A percentile compares a stretch with the other conserved stretches of the same genome.
Evolutionary conservation across 2,113 vertebrate species (phyloP).

Genomic region (Melanostigma gelatinosum): DNA sequence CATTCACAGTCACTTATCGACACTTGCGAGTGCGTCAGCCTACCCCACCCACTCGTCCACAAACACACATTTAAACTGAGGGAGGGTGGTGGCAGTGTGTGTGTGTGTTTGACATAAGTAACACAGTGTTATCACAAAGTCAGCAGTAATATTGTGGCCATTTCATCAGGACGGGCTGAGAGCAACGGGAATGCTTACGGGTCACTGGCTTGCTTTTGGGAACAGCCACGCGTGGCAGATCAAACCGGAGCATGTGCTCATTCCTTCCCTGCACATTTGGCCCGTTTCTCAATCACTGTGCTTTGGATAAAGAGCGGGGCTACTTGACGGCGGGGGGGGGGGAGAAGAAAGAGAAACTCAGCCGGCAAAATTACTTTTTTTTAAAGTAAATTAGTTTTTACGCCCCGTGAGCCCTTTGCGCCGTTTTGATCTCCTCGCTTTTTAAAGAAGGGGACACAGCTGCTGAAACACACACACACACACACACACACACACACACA

Average conservation of each 20-base stretch:
- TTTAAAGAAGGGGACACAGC: constrained; percentile 64
- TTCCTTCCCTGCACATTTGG: constrained; percentile 43
- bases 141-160: constrained; percentile 73
- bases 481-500: constrained; percentile 35
- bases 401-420: constrained; percentile 66
- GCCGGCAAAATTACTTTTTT: constrained; percentile 49
- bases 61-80: constrained; percentile 20
- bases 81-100: not conserved
- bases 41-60: constrained; percentile 10
- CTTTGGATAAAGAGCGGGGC: constrained; percentile 59
- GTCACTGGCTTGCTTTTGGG: constrained; percentile 60
- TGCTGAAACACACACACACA: constrained; percentile 53
- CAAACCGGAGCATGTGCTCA: constrained; percentile 34
- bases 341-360: constrained; percentile 22
- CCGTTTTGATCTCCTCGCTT: constrained; percentile 57
- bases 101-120: constrained; percentile 44
- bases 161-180: constrained; percentile 71
- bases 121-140: constrained; percentile 79
- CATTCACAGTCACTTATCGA: constrained; percentile 50
- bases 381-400: constrained; percentile 71
- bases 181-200: constrained; percentile 50
- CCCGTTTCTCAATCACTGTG: constrained; percentile 62
- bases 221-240: constrained; percentile 19
- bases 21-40: constrained; percentile 34
- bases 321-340: constrained; percentile 16